Base-by-base conservation (phyloP, 2,113 vertebrate species). In the Spilogale gracilis region DNA sequence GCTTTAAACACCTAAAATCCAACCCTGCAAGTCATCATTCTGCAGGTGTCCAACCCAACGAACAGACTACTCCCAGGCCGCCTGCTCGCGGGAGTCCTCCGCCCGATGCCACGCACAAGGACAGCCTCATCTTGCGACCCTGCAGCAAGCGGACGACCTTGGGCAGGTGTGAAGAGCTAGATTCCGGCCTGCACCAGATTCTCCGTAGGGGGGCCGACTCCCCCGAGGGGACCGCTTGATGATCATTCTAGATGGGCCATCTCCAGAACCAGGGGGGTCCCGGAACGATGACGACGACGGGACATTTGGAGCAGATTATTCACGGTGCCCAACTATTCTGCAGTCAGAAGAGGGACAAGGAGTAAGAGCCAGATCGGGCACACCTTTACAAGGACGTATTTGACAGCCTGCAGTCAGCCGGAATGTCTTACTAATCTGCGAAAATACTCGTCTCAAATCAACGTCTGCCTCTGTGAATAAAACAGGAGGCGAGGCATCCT, bases 101-200 rank as follows among this genome's bases (percentile, higher is more conserved):
- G 0, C 38, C 4, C 38, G 5, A 0, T 9, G 0, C 1, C 45
- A 0, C 0, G 0, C 10, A 1, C 0, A 11, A 0, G 0, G 9
- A 43, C 27, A 23, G 18, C 11, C 20, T 4, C 10, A 30, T 4
- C 58, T 3, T 0, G 2, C 0, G 7, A 13, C 0, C 3, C 6
- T 1, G 13, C n/a, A 27, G 58, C 87, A 16, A 32, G 43, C 6
- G 18, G 67, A 38, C 0, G 9, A 8, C 30, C 16, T 32, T 80
- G 18, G 1, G 21, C 16, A 3, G 43, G 5, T 1, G 17, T 11
- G 10, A 1, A 48, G 6, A 0, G 2, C 9, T 0, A 2, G n/a
- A 27, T 9, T n/a, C n/a, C 18, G 30, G 54, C 18, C 27, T 0
- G 0, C 4, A 0, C 1, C 0, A 9, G 3, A 13, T 5, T 7